A percentile compares a stretch with the other conserved stretches of the same genome.
phyloP scores from a whole-genome alignment of 1,140 invertebrate genomes.

The Atopsyche davidsoni region DNA sequence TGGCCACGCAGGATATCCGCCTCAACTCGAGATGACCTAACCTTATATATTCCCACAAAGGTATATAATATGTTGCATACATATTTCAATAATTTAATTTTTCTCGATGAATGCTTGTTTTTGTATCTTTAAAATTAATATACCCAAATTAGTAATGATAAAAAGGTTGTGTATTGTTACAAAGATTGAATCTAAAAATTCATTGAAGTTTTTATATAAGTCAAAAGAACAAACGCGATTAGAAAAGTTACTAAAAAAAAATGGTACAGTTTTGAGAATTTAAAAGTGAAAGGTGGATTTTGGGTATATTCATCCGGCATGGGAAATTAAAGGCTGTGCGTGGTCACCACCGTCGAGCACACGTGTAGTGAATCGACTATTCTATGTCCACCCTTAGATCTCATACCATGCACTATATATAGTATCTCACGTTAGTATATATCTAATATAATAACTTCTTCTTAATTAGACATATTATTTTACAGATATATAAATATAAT shows the following conservation, averaged over 20 bases:
- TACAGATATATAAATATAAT: slow-evolving; percentile 17
- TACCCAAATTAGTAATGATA: background rate
- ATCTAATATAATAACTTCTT: slow-evolving; percentile 11
- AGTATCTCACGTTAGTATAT: slow-evolving; percentile 20
- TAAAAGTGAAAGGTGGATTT: too few species aligned
- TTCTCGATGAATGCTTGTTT: background rate
- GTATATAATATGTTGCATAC: background rate
- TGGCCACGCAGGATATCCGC: slow-evolving; percentile 4
- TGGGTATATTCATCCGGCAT: too few species aligned
- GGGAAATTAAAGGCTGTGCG: background rate
- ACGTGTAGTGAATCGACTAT: slow-evolving; percentile 20
- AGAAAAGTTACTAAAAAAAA: background rate
- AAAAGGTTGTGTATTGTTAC: background rate
- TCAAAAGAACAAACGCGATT: background rate
- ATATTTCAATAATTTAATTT: background rate
- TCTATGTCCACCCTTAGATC: slow-evolving; percentile 28
- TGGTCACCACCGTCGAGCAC: slow-evolving; percentile 21
- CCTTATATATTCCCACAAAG: background rate
- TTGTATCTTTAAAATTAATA: background rate
- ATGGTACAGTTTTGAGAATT: background rate
- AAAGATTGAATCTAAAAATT: background rate
- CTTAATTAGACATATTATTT: slow-evolving; percentile 19
- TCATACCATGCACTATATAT: slow-evolving; percentile 25
- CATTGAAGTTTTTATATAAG: background rate
- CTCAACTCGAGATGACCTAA: too few species aligned